These are phyloP conservation scores for Camponotus floridanus DNA, from an alignment of 1,140 invertebrate species.

Conservation along the genomic window DNA sequence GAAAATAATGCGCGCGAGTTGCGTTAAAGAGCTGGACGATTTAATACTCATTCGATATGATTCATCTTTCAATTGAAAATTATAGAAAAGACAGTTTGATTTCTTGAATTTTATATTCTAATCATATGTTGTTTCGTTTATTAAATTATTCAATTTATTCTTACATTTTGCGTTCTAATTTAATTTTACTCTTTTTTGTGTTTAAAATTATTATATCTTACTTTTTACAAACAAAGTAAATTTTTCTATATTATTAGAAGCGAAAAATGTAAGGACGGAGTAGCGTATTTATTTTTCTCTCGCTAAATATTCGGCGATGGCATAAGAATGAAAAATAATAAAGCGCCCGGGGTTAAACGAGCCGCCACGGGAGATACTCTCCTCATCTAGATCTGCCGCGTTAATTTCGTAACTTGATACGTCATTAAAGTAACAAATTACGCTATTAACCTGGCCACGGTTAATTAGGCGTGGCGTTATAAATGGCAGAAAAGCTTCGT, in stretches of 20 bases:
- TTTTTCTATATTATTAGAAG: neutral
- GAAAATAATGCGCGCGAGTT: constrained; percentile 37
- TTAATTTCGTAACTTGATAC: constrained; percentile 81
- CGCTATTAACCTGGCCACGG: constrained; percentile 77
- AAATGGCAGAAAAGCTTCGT: constrained; percentile 70
- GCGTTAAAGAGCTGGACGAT: constrained; percentile 46
- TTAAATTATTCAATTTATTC: constrained; percentile 12
- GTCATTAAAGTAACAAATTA: constrained; percentile 79
- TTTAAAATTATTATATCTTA: too few relatives aligned
- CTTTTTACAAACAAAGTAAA: neutral
- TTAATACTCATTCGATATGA: constrained; percentile 12
- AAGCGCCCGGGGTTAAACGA: constrained; percentile 52
- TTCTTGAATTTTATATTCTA: neutral
- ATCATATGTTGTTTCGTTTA: neutral
- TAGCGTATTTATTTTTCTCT: neutral
- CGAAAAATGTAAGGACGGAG: too few relatives aligned
- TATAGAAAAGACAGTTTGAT: neutral
- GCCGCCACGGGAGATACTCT: constrained; percentile 22
- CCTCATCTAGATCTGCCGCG: constrained; percentile 61
- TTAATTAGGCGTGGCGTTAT: constrained; percentile 77
- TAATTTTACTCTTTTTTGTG: neutral
- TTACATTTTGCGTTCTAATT: neutral
- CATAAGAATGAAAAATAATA: constrained; percentile 58
- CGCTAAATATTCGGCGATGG: constrained; percentile 27
- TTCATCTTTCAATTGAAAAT: constrained; percentile 16